Percentiles rank a stretch among this genome's conserved stretches.
phyloP scores from a whole-genome alignment of 1,140 invertebrate genomes.

The Scaptomyza pallida region DNA sequence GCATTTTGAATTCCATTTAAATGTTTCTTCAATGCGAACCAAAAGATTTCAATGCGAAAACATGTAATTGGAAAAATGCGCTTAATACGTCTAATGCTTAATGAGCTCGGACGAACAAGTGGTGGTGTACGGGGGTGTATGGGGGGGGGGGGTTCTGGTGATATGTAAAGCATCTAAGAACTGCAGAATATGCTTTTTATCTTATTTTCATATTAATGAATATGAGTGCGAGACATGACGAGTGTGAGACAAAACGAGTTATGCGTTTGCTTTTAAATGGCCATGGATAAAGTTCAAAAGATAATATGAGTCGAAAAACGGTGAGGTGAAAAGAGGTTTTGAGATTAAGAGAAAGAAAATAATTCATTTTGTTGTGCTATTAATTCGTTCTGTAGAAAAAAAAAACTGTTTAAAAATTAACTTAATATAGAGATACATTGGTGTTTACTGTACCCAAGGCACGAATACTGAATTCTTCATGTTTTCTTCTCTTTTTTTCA shows the following conservation, averaged over 20 bases:
- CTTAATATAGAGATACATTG: too few species aligned
- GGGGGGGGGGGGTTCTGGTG: background rate
- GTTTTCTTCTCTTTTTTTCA: background rate
- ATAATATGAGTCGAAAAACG: background rate
- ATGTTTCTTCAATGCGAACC: constrained; percentile 41
- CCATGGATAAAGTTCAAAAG: constrained; percentile 11
- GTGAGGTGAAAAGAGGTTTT: too few species aligned
- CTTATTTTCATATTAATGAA: constrained; percentile 11
- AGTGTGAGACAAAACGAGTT: background rate
- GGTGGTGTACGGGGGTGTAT: background rate
- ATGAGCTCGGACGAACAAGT: constrained; percentile 48
- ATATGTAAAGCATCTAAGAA: constrained; percentile 6
- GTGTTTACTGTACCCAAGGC: too few species aligned
- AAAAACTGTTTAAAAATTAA: too few species aligned
- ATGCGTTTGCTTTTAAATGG: constrained; percentile 21
- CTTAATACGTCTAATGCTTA: constrained; percentile 70
- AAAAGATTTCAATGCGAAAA: constrained; percentile 42
- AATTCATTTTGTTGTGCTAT: too few species aligned
- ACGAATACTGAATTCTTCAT: too few species aligned
- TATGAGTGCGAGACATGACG: background rate
- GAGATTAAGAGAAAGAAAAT: too few species aligned
- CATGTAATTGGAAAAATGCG: constrained; percentile 61
- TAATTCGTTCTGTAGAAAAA: too few species aligned
- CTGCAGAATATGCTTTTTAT: constrained; percentile 37
- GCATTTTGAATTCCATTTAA: constrained; percentile 74